Base-by-base conservation (phyloP, 2,888 invertebrate species). In the Druceiella hillmani region DNA sequence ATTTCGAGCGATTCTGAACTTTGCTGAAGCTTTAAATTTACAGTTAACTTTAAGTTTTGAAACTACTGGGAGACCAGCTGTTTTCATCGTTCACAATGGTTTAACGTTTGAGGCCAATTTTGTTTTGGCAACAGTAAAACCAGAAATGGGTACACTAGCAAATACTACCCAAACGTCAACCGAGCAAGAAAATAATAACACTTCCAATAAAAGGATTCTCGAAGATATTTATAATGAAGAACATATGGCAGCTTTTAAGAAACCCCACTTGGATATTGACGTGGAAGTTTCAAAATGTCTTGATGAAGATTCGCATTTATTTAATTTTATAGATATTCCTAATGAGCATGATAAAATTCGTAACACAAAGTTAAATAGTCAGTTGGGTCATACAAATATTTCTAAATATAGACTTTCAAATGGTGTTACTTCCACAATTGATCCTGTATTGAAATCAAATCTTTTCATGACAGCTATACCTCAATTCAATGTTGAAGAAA, bases 51-150 rank as follows among this genome's bases (percentile, higher is more conserved):
- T 88, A 26, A 76, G 81, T 55, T 91, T 92, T 66, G 83, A 87
- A 56, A 74, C 72, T 22, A 79, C 84, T 33, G 92, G 91, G 50
- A 78, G 81, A 49, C 91, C 91, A 3, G 76, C 85, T 3, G 75
- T 87, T 20, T 80, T 88, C 45, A 74, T 82, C 46, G 69, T 87
- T n/a, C 79, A 83, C 50, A 83, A 82, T 59, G 75, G 77, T 38
- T 65, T 76, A 12, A 78, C 82, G 30, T 87, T 88, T 61, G 87
- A 89, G 64, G 83, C 81, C 11, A 79, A 82, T 52, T 81, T 90
- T 56, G 81, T 92, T 1, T 70, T 91, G 50, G 87, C 92, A 4
- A 90, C 87, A 1, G 62, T 85, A 26, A 81, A 79, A 53, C 74
- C 76, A 3, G 76, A 78, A 38, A 48, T 50, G 17, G 62, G 61